These are phyloP conservation scores for Vidua macroura DNA, from an alignment of 2,113 vertebrate species.

Conservation along the genomic window DNA sequence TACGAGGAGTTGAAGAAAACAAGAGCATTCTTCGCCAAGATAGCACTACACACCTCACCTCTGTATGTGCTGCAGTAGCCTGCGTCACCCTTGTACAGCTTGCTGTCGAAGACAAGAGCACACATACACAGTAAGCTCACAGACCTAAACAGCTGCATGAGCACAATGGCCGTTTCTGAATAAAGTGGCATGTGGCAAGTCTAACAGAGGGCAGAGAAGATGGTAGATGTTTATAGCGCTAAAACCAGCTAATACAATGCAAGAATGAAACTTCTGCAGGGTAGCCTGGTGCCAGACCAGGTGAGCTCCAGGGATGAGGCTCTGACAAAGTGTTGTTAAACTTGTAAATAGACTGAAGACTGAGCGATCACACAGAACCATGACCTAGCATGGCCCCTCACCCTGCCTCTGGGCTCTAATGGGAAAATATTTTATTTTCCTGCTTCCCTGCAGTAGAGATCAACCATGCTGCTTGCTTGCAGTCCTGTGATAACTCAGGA, in stretches of 20 bases:
- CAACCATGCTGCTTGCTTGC: not conserved
- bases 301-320: not conserved
- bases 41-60: slow-evolving; percentile 82
- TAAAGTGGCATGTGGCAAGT: not conserved
- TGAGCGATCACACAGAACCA: accelerated
- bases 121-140: not conserved
- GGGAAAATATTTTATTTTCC: not conserved
- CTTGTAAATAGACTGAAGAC: not conserved
- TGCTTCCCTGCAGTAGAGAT: not conserved
- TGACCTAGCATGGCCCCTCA: not conserved
- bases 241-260: not conserved
- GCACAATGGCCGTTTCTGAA: not conserved
- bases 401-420: not conserved
- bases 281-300: accelerated
- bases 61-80: slow-evolving; percentile 92
- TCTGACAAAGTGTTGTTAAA: not conserved
- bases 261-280: not conserved
- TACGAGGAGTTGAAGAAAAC: slow-evolving; percentile 94
- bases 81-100: slow-evolving; percentile 83
- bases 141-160: not conserved
- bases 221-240: not conserved
- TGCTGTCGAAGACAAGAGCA: slow-evolving; percentile 56
- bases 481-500: not conserved
- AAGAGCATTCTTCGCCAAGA: slow-evolving; percentile 78
- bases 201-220: not conserved